These are phyloP conservation scores for Melanotaenia trifasciata DNA, from an alignment of 2,797 vertebrate species.

Conservation along the genomic window DNA sequence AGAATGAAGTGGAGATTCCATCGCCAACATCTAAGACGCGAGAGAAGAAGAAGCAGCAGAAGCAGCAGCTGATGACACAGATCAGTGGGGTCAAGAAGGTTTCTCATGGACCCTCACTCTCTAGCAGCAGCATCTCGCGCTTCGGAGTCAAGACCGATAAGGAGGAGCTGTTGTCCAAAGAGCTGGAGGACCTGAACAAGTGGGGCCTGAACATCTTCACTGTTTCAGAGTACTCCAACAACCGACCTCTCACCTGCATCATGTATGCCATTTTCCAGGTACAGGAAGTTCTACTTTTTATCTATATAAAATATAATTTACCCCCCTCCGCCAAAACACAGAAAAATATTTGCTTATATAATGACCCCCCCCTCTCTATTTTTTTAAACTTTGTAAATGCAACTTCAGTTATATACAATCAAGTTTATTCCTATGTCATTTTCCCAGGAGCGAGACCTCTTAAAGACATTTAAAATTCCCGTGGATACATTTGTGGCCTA, in stretches of 20 bases:
- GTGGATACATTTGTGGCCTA: constrained; percentile 94
- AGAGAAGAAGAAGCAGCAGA: constrained; percentile 94
- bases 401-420: background rate
- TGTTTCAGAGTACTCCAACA: constrained; percentile 93
- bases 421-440: background rate
- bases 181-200: constrained; percentile 97
- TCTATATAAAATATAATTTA: background rate
- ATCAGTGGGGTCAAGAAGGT: constrained; percentile 98
- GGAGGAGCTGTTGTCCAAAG: constrained; percentile 96
- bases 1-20: constrained; percentile 98
- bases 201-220: constrained; percentile 99
- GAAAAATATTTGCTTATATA: background rate
- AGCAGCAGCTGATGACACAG: constrained; percentile 97
- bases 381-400: background rate
- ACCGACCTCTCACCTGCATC: constrained; percentile 95
- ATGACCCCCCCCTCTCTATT: background rate
- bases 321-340: background rate
- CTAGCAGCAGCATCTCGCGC: constrained; percentile 92
- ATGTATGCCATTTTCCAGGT: constrained; percentile 99
- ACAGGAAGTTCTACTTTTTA: constrained; percentile 29
- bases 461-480: constrained; percentile 97
- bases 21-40: constrained; percentile 94
- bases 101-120: constrained; percentile 92
- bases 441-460: constrained; percentile 91
- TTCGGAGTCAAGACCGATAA: constrained; percentile 96